Conservation (phyloP, 2,113 vertebrate genomes). For the Rhegmatorhina hoffmannsi region DNA sequence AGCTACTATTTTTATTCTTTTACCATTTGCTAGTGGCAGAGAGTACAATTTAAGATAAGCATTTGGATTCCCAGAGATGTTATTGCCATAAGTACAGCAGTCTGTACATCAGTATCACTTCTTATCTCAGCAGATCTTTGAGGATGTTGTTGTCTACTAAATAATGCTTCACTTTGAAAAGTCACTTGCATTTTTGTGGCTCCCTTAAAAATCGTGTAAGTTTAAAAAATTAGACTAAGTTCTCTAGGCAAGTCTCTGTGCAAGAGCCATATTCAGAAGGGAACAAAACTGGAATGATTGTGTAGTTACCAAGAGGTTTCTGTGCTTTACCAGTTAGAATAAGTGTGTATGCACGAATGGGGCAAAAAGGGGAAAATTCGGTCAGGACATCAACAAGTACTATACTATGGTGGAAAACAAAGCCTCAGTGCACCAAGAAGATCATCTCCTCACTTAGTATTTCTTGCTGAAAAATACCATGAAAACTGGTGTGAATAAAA, state of each 20-base stretch:
- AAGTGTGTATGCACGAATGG: not conserved
- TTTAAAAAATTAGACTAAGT: not conserved
- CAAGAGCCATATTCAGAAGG: not conserved
- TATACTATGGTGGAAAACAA: not conserved
- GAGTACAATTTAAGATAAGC: not conserved
- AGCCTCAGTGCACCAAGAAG: not conserved
- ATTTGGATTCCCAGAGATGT: not conserved
- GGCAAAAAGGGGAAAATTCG: not conserved
- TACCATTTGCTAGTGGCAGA: not conserved
- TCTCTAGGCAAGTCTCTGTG: not conserved
- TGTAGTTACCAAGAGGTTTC: not conserved
- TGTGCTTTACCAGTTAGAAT: not conserved
- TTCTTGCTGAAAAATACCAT: not conserved
- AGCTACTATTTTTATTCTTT: constrained; percentile 20
- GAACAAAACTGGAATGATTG: not conserved
- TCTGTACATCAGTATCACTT: not conserved
- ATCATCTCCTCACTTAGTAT: not conserved
- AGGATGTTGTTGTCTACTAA: not conserved
- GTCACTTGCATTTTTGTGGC: not conserved
- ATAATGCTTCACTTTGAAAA: not conserved
- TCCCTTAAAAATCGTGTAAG: not conserved
- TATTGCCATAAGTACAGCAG: not conserved
- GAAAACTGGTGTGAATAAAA: not conserved
- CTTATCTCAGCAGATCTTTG: not conserved
- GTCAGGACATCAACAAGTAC: not conserved